Base-by-base conservation (phyloP, 1,140 invertebrate genomes). In the Drosophila ohnishii region DNA sequence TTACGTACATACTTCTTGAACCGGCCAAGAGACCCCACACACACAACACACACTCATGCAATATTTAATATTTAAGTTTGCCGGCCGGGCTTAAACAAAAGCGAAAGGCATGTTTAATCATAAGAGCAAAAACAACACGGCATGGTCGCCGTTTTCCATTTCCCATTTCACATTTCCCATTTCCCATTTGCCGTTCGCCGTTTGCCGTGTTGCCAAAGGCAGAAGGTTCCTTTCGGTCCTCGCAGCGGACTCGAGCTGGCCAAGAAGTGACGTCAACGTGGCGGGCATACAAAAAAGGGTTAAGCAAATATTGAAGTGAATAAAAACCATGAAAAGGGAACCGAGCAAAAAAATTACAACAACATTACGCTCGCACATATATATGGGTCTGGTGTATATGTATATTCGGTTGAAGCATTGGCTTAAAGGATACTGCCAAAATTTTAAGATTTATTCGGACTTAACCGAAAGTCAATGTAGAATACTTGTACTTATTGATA, bases 21-120 rank as follows among this genome's bases (percentile, higher is more conserved):
- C 59, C 69, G 39, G 55, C 56, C 30, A 30, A 39, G 50, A 44
- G 32, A 51, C 30, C 32, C 5, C 45, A 28, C 19, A 28, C 28
- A 37, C 40, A 19, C 25, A 22, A 6, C 32, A 48, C 62, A 73
- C 51, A 71, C 37, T 86, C 84, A 87, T 87, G 74, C 84, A 87
- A 87, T 87, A 87, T 87, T 87, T 83, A 87, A 87, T n/a, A n/a
- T n/a, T n/a, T n/a, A 77, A 87, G 71, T 64, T 85, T 66, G 75
- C 47, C 55, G 83, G 83, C 65, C 59, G 55, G 59, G 78, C 83
- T 85, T 82, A 87, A 86, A 86, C 82, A 87, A 88, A 87, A 83
- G 84, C 75, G 84, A 87, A 87, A 87, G 83, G 84, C 83, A 87
- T 87, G 80, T 87, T 87, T 87, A 87, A 87, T 87, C 83, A 87